Conservation (phyloP, 2,797 vertebrate species). For the Catamblyrhynchus diadema region DNA sequence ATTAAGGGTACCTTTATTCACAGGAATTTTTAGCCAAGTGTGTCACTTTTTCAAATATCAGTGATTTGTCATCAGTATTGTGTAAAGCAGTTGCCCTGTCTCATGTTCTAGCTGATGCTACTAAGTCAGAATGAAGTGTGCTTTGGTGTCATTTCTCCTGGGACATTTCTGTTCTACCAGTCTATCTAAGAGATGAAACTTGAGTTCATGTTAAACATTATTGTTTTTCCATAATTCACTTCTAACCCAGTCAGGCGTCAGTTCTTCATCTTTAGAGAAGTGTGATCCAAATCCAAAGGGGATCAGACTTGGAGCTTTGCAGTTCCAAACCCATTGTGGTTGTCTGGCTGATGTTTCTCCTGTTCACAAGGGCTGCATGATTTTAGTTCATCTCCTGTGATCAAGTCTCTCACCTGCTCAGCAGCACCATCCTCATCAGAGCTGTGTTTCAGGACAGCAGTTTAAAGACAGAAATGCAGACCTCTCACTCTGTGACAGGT, state of each 20-base stretch:
- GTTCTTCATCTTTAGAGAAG: neutral
- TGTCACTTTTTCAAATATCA: neutral
- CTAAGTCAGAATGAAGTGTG: neutral
- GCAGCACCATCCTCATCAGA: neutral
- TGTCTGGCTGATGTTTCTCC: neutral
- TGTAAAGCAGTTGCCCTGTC: neutral
- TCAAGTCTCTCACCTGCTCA: neutral
- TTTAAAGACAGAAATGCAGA: neutral
- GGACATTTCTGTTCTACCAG: neutral
- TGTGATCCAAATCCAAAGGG: neutral
- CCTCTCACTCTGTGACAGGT: neutral
- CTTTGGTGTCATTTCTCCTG: neutral
- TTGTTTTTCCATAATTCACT: neutral
- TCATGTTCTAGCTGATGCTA: neutral
- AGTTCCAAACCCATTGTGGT: neutral
- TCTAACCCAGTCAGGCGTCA: neutral
- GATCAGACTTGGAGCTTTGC: neutral
- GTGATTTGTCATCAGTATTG: neutral
- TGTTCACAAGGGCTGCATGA: neutral
- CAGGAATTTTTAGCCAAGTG: neutral
- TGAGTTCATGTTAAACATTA: neutral
- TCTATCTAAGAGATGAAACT: neutral
- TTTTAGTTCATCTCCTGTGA: neutral
- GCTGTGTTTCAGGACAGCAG: neutral
- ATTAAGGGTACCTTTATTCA: neutral